Base-by-base conservation (phyloP, 2,113 vertebrate genomes). In the Abramis brama region DNA sequence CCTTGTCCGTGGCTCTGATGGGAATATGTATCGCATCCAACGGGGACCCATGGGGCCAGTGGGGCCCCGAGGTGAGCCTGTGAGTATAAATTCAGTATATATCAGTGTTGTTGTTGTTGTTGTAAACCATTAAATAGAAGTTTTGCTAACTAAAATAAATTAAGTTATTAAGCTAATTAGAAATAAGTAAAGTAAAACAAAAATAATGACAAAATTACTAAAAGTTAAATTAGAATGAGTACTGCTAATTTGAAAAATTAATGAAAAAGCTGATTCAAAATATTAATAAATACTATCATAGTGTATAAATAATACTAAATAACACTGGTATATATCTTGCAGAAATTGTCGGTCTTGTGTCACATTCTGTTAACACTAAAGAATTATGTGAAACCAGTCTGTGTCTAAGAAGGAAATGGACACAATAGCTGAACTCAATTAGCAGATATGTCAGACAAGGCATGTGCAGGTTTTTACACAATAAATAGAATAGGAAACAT, bases 61-160 rank as follows among this genome's bases (percentile, higher is more conserved):
- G 0, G 97, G 97, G 12, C 94, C 93, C 0, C 93, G 92, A 0
- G 97, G 97, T 55, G 88, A 79, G n/a, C 82, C 76, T 62, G 86
- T 87, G 45, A 87, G 86, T 83, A 73, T 25, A 71, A 17, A 25
- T 83, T 83, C 21, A 17, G 6, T 17, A 36, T 79, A 59, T 39
- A 50, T 50, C 25, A 27, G 11, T 47, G 13, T 19, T 79, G 25
- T 36, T 47, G 13, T 19, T 79, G 25, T 36, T 79, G 36, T 79
- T 23, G 5, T 57, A 30, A 55, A 33, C 9, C 27, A 39, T 73
- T 73, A 45, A 12, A 45, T 2, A 9, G 19, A 0, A 27, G 2
- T 36, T 68, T 68, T 68, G 17, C 7, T 21, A 74, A 74, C 6
- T 74, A 2, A 5, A 75, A 75, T 6, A 13, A n/a, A 9, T 9